These are phyloP conservation scores for Brachyopa scutellaris DNA, from an alignment of 2,888 invertebrate species.

Conservation along the genomic window DNA sequence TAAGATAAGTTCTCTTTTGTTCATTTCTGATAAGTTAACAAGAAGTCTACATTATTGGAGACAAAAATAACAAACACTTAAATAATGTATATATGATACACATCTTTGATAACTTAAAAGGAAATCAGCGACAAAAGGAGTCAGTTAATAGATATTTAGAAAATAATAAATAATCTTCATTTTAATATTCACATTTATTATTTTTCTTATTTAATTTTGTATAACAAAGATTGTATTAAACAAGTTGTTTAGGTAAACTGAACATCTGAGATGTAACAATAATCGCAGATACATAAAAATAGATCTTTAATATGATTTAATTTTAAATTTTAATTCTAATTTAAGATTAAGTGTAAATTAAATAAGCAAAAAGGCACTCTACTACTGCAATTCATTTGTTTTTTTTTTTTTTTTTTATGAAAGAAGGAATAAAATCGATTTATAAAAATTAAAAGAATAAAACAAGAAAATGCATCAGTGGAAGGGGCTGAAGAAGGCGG, in stretches of 20 bases:
- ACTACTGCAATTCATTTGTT: conserved; percentile 21
- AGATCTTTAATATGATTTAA: background rate
- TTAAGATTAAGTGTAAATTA: conserved; percentile 6
- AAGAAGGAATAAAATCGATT: background rate
- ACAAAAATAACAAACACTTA: conserved; percentile 1
- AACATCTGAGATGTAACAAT: conserved; percentile 6
- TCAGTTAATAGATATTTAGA: background rate
- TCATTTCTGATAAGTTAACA: background rate
- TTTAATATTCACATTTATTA: background rate
- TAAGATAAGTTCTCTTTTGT: background rate
- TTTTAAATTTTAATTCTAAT: conserved; percentile 6
- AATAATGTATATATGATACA: conserved; percentile 4
- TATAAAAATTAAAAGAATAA: no score
- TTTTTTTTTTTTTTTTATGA: background rate
- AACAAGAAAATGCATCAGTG: no score
- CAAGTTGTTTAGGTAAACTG: background rate
- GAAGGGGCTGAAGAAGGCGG: no score
- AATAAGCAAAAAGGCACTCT: conserved; percentile 37
- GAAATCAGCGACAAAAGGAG: conserved; percentile 1
- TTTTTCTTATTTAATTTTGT: background rate
- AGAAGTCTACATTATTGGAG: background rate
- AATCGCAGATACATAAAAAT: conserved; percentile 1
- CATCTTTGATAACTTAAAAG: conserved; percentile 1
- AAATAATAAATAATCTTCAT: background rate
- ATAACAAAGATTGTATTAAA: conserved; percentile 1